phyloP scores from a whole-genome alignment of 2,797 vertebrate genomes.

The Smutsia temminckii region DNA sequence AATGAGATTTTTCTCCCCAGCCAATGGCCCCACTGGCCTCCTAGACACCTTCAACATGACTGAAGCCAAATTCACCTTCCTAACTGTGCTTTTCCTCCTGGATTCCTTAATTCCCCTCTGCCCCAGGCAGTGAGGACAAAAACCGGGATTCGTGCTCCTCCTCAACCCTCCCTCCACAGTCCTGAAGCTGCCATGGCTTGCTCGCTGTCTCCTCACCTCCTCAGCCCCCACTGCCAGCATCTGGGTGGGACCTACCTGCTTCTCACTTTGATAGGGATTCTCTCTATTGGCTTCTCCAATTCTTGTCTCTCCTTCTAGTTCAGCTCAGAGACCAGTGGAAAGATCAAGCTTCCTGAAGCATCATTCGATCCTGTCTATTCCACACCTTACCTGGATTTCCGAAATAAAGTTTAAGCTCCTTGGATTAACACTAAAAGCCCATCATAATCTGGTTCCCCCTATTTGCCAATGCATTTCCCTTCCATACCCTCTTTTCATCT shows the following conservation, averaged over 20 bases:
- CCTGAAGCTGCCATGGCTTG: neutral
- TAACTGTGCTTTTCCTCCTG: neutral
- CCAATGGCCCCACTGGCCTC: neutral
- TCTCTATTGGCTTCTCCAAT: neutral
- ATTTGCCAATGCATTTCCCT: neutral
- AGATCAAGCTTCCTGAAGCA: neutral
- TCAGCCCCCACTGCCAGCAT: neutral
- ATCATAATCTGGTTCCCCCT: no score
- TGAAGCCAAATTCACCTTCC: neutral
- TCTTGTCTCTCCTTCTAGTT: neutral
- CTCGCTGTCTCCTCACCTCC: neutral
- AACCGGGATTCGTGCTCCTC: neutral
- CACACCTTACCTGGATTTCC: neutral
- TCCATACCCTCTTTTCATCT: neutral
- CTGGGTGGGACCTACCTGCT: neutral
- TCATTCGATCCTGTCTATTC: neutral
- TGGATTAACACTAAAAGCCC: neutral
- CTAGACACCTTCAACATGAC: neutral
- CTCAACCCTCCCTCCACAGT: neutral
- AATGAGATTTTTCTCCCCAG: neutral
- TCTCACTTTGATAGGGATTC: neutral
- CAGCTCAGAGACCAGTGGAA: neutral
- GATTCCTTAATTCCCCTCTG: neutral
- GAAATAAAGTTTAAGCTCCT: neutral
- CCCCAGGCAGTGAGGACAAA: neutral